Evolutionary conservation across 2,113 vertebrate genomes (phyloP), one percentile per base, ranked within the genome.

Genomic region (Scartelaos histophorus): DNA sequence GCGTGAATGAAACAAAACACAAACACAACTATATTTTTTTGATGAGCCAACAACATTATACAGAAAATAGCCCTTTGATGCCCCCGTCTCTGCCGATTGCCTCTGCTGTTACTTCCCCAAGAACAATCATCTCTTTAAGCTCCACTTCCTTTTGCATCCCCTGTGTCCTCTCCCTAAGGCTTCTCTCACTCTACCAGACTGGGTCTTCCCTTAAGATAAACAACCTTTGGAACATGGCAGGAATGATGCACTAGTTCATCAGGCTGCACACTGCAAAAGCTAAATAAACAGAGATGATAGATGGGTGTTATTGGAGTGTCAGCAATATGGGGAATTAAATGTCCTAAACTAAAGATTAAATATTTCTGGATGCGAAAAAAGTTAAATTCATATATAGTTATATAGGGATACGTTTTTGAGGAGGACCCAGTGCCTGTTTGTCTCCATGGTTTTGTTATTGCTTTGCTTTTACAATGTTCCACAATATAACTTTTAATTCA

Each of bases 51-150:
- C 29, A 29, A 4, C 29, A 29, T 29, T 29, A 29, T 29, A 29
- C 29, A 29, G 29, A 29, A 29, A 29, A 29, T 29, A 29, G 29
- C 29, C 29, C 29, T 29, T 29, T 29, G 4, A 67, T 46, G 29
- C 67, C 69, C 71, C n/a, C 12, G 21, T 74, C 82, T 35, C 16
- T n/a, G 74, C 34, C 43, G 3, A 24, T 56, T 69, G 75, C 0
- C 3, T 68, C 74, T 71, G 54, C 78, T 73, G 84, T 88, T 71
- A 84, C 69, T 84, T 87, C 80, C 66, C 25, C n/a, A 11, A 71
- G 76, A 83, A 87, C 74, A 87, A 77, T 75, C 73, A 79, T 49
- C n/a, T 38, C 76, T 65, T 58, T 73, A 46, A 81, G 66, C 61
- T 73, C 76, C 53, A 68, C 16, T 25, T 82, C 56, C 65, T 46